Percentiles rank a stretch among this genome's conserved stretches.
Evolutionary conservation across 1,140 invertebrate species (phyloP).

Genomic region (Xylocopa sonorina): DNA sequence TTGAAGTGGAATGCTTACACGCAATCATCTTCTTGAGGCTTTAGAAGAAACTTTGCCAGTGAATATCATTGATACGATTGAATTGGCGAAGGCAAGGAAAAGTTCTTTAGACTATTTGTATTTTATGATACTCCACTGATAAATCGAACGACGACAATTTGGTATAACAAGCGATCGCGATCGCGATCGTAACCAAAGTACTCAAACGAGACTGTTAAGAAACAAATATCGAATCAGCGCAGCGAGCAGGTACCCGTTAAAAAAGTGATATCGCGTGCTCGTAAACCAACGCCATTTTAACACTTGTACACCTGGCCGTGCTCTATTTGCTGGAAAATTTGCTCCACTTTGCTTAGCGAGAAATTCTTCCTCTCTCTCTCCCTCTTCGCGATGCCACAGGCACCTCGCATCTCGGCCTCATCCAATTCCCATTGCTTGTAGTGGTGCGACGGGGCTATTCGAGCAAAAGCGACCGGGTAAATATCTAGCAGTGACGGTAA

Average conservation of each 20-base stretch:
- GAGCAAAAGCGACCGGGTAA: slow-evolving; percentile 71
- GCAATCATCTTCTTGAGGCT: no score
- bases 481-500: slow-evolving; percentile 76
- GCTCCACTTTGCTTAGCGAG: slow-evolving; percentile 37
- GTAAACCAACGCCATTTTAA: slow-evolving; percentile 33
- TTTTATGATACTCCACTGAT: no score
- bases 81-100: no score
- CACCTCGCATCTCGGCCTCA: slow-evolving; percentile 41
- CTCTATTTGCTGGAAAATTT: slow-evolving; percentile 51
- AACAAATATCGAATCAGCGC: background rate
- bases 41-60: no score
- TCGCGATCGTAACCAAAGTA: no score
- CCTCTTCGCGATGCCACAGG: background rate
- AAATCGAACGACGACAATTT: no score
- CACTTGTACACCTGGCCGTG: slow-evolving; percentile 28
- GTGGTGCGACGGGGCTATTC: slow-evolving; percentile 58
- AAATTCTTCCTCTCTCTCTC: slow-evolving; percentile 18
- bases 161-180: no score
- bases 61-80: no score
- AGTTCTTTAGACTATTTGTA: no score
- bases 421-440: slow-evolving; percentile 64
- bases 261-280: slow-evolving; percentile 16
- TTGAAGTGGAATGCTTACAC: no score
- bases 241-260: slow-evolving; percentile 13
- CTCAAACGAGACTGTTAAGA: background rate